A percentile compares a stretch with the other conserved stretches of the same genome.
These are phyloP conservation scores for Hetaerina americana DNA, from an alignment of 1,140 invertebrate genomes.

Conservation along the genomic window DNA sequence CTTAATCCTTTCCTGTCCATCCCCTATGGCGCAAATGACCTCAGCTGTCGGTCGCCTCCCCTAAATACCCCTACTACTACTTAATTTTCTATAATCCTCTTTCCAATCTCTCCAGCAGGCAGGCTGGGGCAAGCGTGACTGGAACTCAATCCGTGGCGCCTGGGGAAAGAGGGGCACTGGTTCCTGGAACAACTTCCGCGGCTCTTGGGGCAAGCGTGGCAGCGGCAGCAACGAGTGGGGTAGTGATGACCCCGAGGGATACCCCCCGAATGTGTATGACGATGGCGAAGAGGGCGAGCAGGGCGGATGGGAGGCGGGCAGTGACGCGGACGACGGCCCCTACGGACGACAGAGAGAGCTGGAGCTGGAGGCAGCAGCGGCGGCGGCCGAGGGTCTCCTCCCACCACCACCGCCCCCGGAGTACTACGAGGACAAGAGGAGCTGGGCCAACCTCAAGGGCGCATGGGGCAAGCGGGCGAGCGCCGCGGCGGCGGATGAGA, in stretches of 20 bases:
- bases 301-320: neutral
- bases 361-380: neutral
- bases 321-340: neutral
- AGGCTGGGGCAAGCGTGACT: conserved; percentile 10
- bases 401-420: neutral
- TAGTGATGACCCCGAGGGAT: neutral
- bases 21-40: too few relatives aligned
- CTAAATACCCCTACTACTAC: too few relatives aligned
- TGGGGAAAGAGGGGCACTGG: conserved; percentile 12
- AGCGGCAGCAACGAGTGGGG: neutral
- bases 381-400: too few relatives aligned
- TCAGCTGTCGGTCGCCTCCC: too few relatives aligned
- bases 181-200: conserved; percentile 9
- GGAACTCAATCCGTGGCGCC: conserved; percentile 7
- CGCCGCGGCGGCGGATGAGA: neutral
- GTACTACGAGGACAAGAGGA: conserved; percentile 2
- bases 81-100: too few relatives aligned
- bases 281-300: neutral
- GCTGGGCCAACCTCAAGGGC: conserved; percentile 10
- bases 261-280: too few relatives aligned
- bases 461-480: conserved; percentile 13
- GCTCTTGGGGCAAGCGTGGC: conserved; percentile 12
- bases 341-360: neutral
- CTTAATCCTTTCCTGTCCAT: too few relatives aligned
- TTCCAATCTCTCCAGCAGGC: neutral